Base-by-base conservation (phyloP, 2,113 vertebrate species). In the Alligator sinensis region DNA sequence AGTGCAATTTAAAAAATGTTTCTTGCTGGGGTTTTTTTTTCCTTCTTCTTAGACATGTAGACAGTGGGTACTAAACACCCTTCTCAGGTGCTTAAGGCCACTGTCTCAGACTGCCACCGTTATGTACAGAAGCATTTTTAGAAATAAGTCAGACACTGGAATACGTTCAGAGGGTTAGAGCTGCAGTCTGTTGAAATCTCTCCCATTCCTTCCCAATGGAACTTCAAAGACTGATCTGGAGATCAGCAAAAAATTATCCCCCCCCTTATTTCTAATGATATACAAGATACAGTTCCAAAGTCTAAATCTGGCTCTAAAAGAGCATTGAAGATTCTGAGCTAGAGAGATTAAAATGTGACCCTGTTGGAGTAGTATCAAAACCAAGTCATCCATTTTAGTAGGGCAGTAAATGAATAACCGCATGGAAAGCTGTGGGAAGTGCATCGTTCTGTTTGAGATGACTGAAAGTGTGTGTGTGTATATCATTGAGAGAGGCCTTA, bases 181-280 rank as follows among this genome's bases (percentile, higher is more conserved):
- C 76, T 86, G 76, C 78, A 77, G 89, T 87, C 92, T 95, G 87
- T 87, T 95, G 82, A 91, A 87, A 60, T 63, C 87, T 30, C 91
- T 77, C 88, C 64, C 90, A 80, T 88, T 91, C 87, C 8, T 92
- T 94, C 47, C 47, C 47, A 47, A 9, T 47, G 47, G 82, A 86
- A 68, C 87, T 96, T 96, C 88, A 96, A 96, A 96, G 92, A 47
- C 66, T 92, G 91, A 38, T 85, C 79, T 82, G 78, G 80, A 70
- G 92, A 80, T 87, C 87, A 94, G 87, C 21, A 91, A 95, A 95
- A 91, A 93, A 91, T 21, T 93, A 93, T 30, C 64, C 60, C 79
- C 82, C 64, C 63, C 79, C 82, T 96, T 89, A 70, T 93, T 95
- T 86, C 88, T 96, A 84, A 59, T 86, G 68, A 59, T 80, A 0